Evolutionary conservation across 2,888 invertebrate genomes (phyloP), one percentile per base, ranked within the genome.

Genomic region (Nymphalis urticae): DNA sequence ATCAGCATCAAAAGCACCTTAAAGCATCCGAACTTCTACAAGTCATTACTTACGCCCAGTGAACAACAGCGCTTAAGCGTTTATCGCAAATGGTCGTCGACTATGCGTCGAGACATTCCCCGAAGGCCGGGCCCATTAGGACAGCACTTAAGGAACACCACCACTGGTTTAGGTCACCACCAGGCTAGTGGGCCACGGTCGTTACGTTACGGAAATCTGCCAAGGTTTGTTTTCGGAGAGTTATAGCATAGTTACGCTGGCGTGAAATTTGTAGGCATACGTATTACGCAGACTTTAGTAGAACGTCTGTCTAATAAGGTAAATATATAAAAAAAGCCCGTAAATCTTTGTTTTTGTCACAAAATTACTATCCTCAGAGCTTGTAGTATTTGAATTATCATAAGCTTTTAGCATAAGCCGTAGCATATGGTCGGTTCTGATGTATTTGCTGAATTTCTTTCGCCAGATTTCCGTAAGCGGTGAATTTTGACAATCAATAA

Each of bases 41-140:
- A 50, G 17, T 0, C 50, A 17, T 48, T 48, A 17, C 42, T 42
- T 42, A 48, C 50, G 17, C 0, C 53, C 53, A 53, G 53, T 53
- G 53, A 53, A 53, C 19, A 53, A n/a, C 9, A 53, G 19, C 13
- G 16, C 24, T 54, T 54, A 27, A 54, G 2, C 21, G 54, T 54
- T 54, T 54, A 54, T 24, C 54, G 54, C 27, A 65, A 60, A 36
- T 48, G 21, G 51, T 53, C 36, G 21, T 13, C 42, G 58, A 36
- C 48, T 51, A 61, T 47, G 54, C 51, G 53, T 56, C 27, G 50
- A 61, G 56, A 61, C 36, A 59, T 59, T 64, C 51, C 64, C 62
- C 16, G 27, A 61, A 24, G 54, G 64, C 27, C 50, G 47, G n/a
- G 64, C 64, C 69, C 69, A 69, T 69, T 69, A 69, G 64, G 61